Evolutionary conservation across 2,888 invertebrate species (phyloP), one percentile per base, ranked within the genome.

Genomic region (Coremacera marginata): DNA sequence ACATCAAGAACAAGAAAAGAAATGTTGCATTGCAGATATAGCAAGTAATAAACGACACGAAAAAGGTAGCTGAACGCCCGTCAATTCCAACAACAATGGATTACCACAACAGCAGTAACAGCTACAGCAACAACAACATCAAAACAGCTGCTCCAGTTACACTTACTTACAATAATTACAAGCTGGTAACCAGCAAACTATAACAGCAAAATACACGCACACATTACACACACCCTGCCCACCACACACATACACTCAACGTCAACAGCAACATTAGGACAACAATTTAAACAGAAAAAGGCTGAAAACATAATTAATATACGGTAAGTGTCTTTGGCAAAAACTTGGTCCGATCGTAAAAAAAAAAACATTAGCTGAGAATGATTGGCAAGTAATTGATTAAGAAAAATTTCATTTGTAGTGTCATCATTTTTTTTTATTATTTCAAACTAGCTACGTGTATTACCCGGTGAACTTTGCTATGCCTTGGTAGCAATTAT

Each of bases 311-410:
- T 8, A 55, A 60, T 27, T 27, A 60, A 27, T 27, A 27, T 60
- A 14, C 9, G 25, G 25, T 60, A 60, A 27, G 60, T 27, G 25
- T 25, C 27, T 27, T 25, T 8, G 27, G 25, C 60, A 25, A 74
- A 75, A 75, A 76, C 77, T 73, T 78, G 74, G 16, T 27, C 60
- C 60, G 60, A 60, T 27, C 25, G 27, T 27, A 60, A 60, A 22
- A 57, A 22, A 57, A 31, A 60, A n/a, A 25, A 14, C 60, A 60
- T 27, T 27, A 60, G 27, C 60, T 27, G 27, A 60, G 14, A 60
- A 60, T 60, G 60, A 27, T 27, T 60, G 51, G 71, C 74, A 70
- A 70, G 51, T 78, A 77, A 70, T 27, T n/a, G n/a, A n/a, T n/a
- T n/a, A n/a, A n/a, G n/a, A 31, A 31, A 31, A 31, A 31, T 31